phyloP scores from a whole-genome alignment of 2,113 vertebrate genomes.

The Crocuta crocuta region DNA sequence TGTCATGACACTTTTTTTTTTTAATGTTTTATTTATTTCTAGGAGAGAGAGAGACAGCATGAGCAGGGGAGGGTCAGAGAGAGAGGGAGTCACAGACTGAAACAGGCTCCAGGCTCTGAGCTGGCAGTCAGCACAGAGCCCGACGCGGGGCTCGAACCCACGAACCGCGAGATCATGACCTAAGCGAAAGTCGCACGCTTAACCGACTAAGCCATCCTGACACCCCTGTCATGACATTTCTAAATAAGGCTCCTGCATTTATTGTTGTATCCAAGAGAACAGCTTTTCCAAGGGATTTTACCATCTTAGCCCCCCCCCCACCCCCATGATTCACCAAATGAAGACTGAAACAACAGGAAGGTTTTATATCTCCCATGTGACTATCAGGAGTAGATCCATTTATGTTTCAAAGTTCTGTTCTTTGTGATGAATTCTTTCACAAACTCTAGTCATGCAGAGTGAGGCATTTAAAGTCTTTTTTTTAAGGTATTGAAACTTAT shows the following conservation, averaged over 20 bases:
- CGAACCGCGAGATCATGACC: too few relatives aligned
- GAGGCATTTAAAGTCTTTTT: slow-evolving; percentile 22
- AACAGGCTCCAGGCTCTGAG: too few relatives aligned
- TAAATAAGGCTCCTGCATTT: slow-evolving; percentile 23
- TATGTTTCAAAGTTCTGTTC: slow-evolving; percentile 14
- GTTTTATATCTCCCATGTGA: background rate
- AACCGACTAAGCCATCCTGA: too few relatives aligned
- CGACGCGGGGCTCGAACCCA: too few relatives aligned
- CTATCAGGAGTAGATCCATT: slow-evolving; percentile 21
- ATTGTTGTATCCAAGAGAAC: background rate
- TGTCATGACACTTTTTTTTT: background rate
- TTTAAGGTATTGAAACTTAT: background rate
- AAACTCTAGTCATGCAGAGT: background rate
- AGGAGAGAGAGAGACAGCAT: too few relatives aligned
- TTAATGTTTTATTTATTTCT: too few relatives aligned
- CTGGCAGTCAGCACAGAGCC: too few relatives aligned
- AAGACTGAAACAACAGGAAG: background rate
- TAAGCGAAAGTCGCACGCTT: too few relatives aligned
- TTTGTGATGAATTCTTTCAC: slow-evolving; percentile 59
- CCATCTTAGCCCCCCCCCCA: background rate
- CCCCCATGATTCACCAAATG: slow-evolving; percentile 27
- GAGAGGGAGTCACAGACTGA: too few relatives aligned
- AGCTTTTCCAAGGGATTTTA: slow-evolving; percentile 1
- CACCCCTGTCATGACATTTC: background rate
- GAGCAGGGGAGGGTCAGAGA: too few relatives aligned